Evolutionary conservation across 2,888 invertebrate species (phyloP).

Genomic region (Aromia moschata): DNA sequence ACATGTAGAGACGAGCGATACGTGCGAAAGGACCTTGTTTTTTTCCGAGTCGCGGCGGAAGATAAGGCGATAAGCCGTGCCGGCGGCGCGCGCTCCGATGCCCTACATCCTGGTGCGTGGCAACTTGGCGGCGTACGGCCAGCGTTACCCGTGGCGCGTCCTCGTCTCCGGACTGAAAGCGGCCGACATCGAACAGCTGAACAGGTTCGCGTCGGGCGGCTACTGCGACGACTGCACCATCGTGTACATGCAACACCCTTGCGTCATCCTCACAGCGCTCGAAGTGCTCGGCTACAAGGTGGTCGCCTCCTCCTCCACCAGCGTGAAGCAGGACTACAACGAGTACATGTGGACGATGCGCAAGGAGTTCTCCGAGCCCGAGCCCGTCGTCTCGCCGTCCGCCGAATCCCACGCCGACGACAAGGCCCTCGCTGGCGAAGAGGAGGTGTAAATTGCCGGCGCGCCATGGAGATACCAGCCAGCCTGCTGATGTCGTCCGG

Average conservation of each 20-base stretch:
- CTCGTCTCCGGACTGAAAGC: conserved; percentile 87
- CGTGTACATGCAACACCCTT: conserved; percentile 87
- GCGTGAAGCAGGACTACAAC: conserved; percentile 87
- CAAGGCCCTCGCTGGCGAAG: conserved; percentile 31
- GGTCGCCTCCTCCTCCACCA: conserved; percentile 85
- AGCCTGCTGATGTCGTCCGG: conserved; percentile 64
- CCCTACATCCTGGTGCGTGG: conserved; percentile 91
- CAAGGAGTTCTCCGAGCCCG: conserved; percentile 86
- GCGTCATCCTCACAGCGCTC: conserved; percentile 84
- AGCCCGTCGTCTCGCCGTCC: conserved; percentile 67
- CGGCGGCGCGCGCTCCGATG: conserved; percentile 64
- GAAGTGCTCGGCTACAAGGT: conserved; percentile 91
- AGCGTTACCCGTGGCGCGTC: conserved; percentile 88
- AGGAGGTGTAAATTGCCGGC: conserved; percentile 24
- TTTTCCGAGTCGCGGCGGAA: no score
- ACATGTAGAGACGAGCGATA: neutral
- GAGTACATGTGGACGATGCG: conserved; percentile 96
- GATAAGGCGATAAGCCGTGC: conserved; percentile 1
- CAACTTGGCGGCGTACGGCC: conserved; percentile 86
- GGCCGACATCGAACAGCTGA: conserved; percentile 83
- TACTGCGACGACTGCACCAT: conserved; percentile 87
- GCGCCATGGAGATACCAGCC: conserved; percentile 59
- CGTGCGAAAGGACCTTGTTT: neutral
- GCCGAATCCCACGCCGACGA: conserved; percentile 32
- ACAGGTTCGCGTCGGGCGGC: conserved; percentile 84